Evolutionary conservation across 2,797 vertebrate species (phyloP).

Genomic region (Cygnus olor): DNA sequence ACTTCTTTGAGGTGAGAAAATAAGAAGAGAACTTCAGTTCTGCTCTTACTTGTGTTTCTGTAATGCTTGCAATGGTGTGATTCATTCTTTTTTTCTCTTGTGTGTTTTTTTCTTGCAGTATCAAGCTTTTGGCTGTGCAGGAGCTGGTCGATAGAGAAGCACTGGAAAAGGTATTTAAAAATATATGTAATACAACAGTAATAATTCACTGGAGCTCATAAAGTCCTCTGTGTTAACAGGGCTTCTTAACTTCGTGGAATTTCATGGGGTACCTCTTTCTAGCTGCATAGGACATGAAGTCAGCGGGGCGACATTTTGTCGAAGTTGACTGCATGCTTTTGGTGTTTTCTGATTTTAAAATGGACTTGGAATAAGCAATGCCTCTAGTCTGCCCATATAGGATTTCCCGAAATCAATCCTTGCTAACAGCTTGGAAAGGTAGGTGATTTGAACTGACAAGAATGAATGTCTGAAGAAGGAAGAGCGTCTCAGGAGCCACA

Average conservation of each 20-base stretch:
- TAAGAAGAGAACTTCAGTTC: neutral
- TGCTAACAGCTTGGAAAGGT: neutral
- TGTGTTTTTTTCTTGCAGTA: slow-evolving; percentile 79
- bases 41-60: neutral
- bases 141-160: slow-evolving; percentile 91
- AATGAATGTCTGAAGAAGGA: neutral
- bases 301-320: neutral
- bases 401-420: neutral
- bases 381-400: neutral
- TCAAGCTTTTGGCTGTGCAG: slow-evolving; percentile 95
- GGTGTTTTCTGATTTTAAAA: neutral
- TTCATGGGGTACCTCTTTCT: neutral
- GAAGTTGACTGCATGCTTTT: neutral
- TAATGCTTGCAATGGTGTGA: neutral
- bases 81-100: neutral
- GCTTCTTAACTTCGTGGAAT: neutral
- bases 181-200: neutral
- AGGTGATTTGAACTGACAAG: neutral
- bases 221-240: neutral
- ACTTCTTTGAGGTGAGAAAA: neutral
- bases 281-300: neutral
- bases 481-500: neutral
- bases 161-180: slow-evolving; percentile 88
- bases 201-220: neutral
- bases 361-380: neutral